Conservation (phyloP, 2,797 vertebrate genomes). For the Vespertilio murinus region DNA sequence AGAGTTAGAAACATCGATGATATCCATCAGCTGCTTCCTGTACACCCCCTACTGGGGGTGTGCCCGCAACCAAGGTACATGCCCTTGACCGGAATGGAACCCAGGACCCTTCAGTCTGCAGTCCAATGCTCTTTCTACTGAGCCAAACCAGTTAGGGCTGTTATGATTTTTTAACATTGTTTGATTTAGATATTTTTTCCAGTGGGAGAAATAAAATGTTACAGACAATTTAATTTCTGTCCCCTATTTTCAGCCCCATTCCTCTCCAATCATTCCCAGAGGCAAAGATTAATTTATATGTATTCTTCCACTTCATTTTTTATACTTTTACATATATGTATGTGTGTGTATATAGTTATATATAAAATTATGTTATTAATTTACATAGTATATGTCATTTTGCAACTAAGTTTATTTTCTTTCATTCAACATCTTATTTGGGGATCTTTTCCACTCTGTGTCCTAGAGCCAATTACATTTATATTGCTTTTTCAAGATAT, state of each 20-base stretch:
- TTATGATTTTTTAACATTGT: slow-evolving; percentile 12
- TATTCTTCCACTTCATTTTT: slow-evolving; percentile 37
- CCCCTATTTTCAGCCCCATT: neutral
- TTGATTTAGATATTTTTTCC: slow-evolving; percentile 29
- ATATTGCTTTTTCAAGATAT: slow-evolving; percentile 34
- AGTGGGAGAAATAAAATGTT: slow-evolving; percentile 33
- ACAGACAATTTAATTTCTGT: slow-evolving; percentile 47
- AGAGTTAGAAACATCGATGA: too few relatives aligned
- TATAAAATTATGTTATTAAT: neutral
- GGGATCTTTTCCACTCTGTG: neutral
- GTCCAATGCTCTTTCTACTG: too few relatives aligned
- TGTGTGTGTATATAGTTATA: neutral
- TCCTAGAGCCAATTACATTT: neutral
- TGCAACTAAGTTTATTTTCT: neutral
- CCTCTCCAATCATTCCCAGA: slow-evolving; percentile 19
- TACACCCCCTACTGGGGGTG: too few relatives aligned
- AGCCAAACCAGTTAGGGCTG: neutral
- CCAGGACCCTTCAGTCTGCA: too few relatives aligned
- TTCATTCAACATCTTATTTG: slow-evolving; percentile 11
- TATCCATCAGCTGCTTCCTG: too few relatives aligned
- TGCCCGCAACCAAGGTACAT: too few relatives aligned
- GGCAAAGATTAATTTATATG: slow-evolving; percentile 45
- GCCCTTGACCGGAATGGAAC: too few relatives aligned
- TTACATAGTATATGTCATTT: slow-evolving; percentile 31
- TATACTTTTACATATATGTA: neutral